These are phyloP conservation scores for Tenodera sinensis DNA, from an alignment of 2,888 invertebrate genomes.

Conservation along the genomic window DNA sequence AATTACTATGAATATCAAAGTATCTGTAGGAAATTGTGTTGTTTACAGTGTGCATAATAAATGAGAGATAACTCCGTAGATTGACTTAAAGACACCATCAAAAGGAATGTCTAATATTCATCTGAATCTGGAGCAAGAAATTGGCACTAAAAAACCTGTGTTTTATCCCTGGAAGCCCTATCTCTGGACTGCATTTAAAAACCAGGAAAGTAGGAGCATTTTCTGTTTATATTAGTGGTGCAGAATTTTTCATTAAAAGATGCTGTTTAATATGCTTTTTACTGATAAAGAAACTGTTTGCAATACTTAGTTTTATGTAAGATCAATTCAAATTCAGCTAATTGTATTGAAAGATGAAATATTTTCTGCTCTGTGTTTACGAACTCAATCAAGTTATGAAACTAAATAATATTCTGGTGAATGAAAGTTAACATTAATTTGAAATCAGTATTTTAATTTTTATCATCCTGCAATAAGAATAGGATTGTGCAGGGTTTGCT, in stretches of 20 bases:
- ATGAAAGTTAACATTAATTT: neutral
- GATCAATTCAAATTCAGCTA: neutral
- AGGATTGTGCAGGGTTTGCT: neutral
- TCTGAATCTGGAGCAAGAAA: too few species aligned
- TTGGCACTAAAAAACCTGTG: too few species aligned
- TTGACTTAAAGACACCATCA: too few species aligned
- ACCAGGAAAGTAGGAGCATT: neutral
- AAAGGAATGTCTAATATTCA: too few species aligned
- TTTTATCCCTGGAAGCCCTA: neutral
- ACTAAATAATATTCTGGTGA: neutral
- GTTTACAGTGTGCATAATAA: too few species aligned
- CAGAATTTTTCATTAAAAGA: neutral
- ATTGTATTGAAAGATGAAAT: neutral
- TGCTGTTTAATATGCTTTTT: neutral
- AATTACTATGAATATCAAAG: too few species aligned
- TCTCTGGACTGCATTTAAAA: neutral
- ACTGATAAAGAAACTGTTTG: too few species aligned
- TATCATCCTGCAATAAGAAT: neutral
- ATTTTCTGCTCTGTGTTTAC: neutral
- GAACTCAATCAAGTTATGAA: neutral
- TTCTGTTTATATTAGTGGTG: neutral
- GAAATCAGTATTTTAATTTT: neutral
- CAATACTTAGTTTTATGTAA: neutral
- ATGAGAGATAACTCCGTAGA: too few species aligned
- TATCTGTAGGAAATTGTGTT: too few species aligned